Base-by-base conservation (phyloP, 2,113 vertebrate genomes). In the Theropithecus gelada region DNA sequence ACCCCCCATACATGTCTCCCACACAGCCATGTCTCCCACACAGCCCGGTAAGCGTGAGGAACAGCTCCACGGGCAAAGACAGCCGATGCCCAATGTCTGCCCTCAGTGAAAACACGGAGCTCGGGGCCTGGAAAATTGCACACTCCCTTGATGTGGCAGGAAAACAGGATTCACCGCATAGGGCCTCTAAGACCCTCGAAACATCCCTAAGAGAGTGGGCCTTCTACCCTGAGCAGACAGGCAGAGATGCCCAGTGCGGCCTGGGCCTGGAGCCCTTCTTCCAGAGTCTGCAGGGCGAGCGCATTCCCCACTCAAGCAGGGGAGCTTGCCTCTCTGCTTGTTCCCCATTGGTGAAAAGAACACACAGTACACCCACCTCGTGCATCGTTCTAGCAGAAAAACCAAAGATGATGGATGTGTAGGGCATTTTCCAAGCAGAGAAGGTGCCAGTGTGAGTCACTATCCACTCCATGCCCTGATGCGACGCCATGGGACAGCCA, bases 91-190 rank as follows among this genome's bases (percentile, higher is more conserved):
- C 27, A 12, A 20, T 9, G 13, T 50, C 61, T 38, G 22, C 14
- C 57, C 17, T 72, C 73, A 0, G 0, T 5, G 38, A 38, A 78
- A n/a, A 43, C 10, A 2, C 32, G 0, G 11, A 16, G 32, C 82
- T 43, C 23, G 0, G 48, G 30, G 20, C 22, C 84, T 48, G 30
- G 43, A 7, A 38, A 43, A 45, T 23, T 18, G 5, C 17, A 5
- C 8, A 38, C 55, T 40, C 22, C 25, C 35, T 55, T 17, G 6
- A 50, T 11, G 57, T 13, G 13, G 30, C 40, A 66, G 38, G 23
- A 25, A 72, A 14, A 64, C 6, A 27, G 16, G 73, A 45, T 38
- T 80, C 18, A 8, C 25, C 1, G 11, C 48, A 30, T 27, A 18
- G 4, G 18, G 18, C 59, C 45, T 25, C 57, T 2, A 23, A 43